A percentile compares a stretch with the other conserved stretches of the same genome.
phyloP scores from a whole-genome alignment of 1,140 invertebrate genomes.

The Theocolax elegans region DNA sequence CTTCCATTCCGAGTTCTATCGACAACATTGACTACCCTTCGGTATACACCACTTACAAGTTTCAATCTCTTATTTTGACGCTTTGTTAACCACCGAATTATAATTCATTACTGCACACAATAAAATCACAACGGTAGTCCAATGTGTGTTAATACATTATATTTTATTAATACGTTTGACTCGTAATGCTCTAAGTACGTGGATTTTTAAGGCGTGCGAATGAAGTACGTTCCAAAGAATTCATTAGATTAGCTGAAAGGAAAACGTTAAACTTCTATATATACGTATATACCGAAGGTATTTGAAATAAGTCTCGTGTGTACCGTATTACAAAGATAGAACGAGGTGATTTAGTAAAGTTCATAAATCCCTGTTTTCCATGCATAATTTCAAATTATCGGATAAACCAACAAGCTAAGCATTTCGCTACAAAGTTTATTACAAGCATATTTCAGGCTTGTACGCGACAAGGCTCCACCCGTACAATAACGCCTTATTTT shows the following conservation, averaged over 20 bases:
- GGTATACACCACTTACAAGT: neutral
- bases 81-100: slow-evolving; percentile 13
- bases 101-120: too few species aligned
- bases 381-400: slow-evolving; percentile 28
- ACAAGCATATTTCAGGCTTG: slow-evolving; percentile 13
- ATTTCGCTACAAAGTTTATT: slow-evolving; percentile 24
- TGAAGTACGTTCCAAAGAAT: neutral
- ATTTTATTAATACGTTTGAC: too few species aligned
- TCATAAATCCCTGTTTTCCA: slow-evolving; percentile 9
- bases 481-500: slow-evolving; percentile 23
- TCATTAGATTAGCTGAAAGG: neutral
- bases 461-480: slow-evolving; percentile 16
- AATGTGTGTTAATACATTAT: too few species aligned
- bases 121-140: too few species aligned
- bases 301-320: slow-evolving; percentile 5
- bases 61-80: slow-evolving; percentile 7
- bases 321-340: slow-evolving; percentile 21
- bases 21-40: slow-evolving; percentile 51
- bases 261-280: slow-evolving; percentile 18
- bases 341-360: slow-evolving; percentile 16
- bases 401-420: slow-evolving; percentile 22
- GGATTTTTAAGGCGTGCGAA: too few species aligned
- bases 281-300: too few species aligned
- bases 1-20: slow-evolving; percentile 49
- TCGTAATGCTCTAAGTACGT: too few species aligned